These are phyloP conservation scores for Cettia cetti DNA, from an alignment of 2,113 vertebrate species.

Conservation along the genomic window DNA sequence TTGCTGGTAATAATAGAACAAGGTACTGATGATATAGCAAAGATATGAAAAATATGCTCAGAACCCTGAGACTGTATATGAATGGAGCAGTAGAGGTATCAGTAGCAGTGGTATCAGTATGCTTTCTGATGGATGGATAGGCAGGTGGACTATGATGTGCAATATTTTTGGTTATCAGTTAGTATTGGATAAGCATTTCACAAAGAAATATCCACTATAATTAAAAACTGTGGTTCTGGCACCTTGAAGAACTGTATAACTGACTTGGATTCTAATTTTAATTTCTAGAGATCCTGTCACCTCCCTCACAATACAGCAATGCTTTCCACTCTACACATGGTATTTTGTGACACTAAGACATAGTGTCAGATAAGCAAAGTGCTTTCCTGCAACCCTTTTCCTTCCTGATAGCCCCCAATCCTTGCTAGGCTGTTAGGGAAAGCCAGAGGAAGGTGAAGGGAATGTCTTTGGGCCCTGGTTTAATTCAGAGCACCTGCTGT, in stretches of 20 bases:
- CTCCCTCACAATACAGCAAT: neutral
- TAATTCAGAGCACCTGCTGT: conserved; percentile 53
- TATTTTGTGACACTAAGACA: neutral
- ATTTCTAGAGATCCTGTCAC: neutral
- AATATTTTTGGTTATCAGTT: neutral
- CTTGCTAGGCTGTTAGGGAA: neutral
- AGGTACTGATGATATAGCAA: neutral
- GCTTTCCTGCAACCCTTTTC: neutral
- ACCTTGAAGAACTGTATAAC: neutral
- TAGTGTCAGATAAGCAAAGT: neutral
- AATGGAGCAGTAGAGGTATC: neutral
- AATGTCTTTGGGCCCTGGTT: conserved; percentile 13
- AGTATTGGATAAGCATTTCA: neutral
- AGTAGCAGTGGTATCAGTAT: neutral
- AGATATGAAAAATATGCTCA: neutral
- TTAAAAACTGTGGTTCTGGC: neutral
- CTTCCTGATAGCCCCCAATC: neutral
- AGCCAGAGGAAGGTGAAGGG: neutral
- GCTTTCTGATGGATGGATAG: neutral
- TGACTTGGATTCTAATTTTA: neutral
- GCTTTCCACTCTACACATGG: neutral
- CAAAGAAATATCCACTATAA: neutral
- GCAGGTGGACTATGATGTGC: accelerated
- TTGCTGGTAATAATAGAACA: neutral
- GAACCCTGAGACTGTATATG: neutral